Evolutionary conservation across 1,140 invertebrate genomes (phyloP).

Genomic region (Drosophila tristis): DNA sequence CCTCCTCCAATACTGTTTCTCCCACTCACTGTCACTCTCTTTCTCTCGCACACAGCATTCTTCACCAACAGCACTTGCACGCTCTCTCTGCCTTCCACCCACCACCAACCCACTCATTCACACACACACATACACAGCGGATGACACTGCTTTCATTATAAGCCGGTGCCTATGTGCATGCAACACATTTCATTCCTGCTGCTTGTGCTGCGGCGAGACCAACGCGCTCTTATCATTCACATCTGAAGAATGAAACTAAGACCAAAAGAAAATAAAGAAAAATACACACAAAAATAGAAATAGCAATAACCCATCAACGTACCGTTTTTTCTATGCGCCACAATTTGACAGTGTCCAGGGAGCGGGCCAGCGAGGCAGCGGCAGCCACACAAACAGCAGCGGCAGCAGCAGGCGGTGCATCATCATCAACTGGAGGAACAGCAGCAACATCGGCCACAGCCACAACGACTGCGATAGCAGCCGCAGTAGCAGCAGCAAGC

Average conservation of each 20-base stretch:
- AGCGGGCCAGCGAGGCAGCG: constrained; percentile 69
- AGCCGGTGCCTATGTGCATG: constrained; percentile 17
- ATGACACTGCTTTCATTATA: neutral
- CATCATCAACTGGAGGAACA: constrained; percentile 23
- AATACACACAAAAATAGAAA: constrained; percentile 17
- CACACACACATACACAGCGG: constrained; percentile 1
- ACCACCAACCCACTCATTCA: neutral
- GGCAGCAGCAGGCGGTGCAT: constrained; percentile 33
- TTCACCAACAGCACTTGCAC: no score
- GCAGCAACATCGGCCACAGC: constrained; percentile 18
- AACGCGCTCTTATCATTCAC: neutral
- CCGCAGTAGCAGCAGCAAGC: constrained; percentile 1
- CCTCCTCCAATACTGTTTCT: no score
- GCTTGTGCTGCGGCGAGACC: no score
- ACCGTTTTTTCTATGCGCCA: constrained; percentile 73
- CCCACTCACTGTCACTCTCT: no score
- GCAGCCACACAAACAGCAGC: constrained; percentile 48
- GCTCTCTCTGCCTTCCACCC: no score
- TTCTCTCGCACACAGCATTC: no score
- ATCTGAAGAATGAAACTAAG: neutral
- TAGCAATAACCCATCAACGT: constrained; percentile 37
- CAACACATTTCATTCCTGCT: constrained; percentile 9
- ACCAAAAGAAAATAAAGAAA: constrained; percentile 12
- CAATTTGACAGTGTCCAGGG: constrained; percentile 80
- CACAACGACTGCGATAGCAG: constrained; percentile 16